Base-by-base conservation (phyloP, 2,888 invertebrate species). In the Anoncus sp. region DNA sequence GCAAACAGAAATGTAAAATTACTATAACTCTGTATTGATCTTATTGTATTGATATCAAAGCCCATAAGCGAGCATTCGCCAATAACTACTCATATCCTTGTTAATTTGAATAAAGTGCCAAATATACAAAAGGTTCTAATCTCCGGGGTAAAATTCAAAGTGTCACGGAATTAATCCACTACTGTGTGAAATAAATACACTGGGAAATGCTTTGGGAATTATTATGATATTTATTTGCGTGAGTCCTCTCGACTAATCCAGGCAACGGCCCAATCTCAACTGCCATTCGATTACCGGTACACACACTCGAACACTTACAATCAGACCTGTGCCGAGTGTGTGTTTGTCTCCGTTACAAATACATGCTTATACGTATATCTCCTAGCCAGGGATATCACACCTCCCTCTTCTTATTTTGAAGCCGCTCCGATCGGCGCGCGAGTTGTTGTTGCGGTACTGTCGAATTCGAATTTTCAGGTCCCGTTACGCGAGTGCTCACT, bases 381-480 rank as follows among this genome's bases (percentile, higher is more conserved):
- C 18, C 57, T 57, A 57, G 18, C 16, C 57, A 16, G 57, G 57
- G 57, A 38, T 63, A 63, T 49, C 65, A 65, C 65, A 65, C 49
- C 65, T 65, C 65, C 51, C 65, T 43, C 49, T 65, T 65, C 65
- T 65, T 65, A 65, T 65, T 65, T 45, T 24, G 35, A n/a, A 65
- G 45, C 16, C 49, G 65, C 49, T 35, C 65, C 31, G 63, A 63
- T 40, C 45, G 20, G 18, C 63, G 45, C 18, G 35, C 18, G 18
- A 24, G 43, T 35, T 3, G n/a, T 22, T 40, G 27, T 18, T 63
- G 27, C n/a, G 16, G n/a, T 20, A 43, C 49, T 1, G 10, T 24
- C 20, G 9, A 31, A 31, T 31, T 20, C n/a, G 9, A 40, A 16
- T 31, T 22, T 7, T 63, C 45, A 18, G n/a, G n/a, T 57, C n/a